Base-by-base conservation (phyloP, 1,140 invertebrate species). In the Papilio aristodemus region DNA sequence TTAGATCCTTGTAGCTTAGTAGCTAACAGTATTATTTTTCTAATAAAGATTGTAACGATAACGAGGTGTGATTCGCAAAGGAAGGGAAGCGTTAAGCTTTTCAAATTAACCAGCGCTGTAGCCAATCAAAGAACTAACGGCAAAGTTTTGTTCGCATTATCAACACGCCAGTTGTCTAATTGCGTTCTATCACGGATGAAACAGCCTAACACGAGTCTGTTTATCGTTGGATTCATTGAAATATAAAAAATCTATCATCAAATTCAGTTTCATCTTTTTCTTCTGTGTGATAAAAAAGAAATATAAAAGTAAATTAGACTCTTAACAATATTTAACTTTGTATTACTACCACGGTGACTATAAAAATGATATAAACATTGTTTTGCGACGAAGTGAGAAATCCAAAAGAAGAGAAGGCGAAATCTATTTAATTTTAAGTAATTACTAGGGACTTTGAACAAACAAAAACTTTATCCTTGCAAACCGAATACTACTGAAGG, bases 351-450 rank as follows among this genome's bases (percentile, higher is more conserved):
- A n/a, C n/a, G n/a, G 27, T 32, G 27, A 32, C 27, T 3, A 32
- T 32, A 32, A 32, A 32, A 32, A 32, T 32, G 27, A 32, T 6
- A 32, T 2, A 32, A 6, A 6, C 27, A 6, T 32, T 32, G 27
- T 3, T 3, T 3, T 32, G 27, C n/a, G n/a, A n/a, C n/a, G 27
- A 6, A 6, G 27, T 32, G 6, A 32, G 27, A 32, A 3, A 32
- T 32, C 6, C 2, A 32, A 32, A 32, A 32, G 6, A 25, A 11
- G 19, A 17, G 17, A 19, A 46, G 9, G 10, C 10, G 14, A 10
- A 54, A 54, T 25, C 19, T 19, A 54, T 54, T 54, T 22, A 54
- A 54, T 54, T 54, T 22, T 54, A 22, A 54, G 46, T 54, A 54
- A 54, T 54, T 54, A 10, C 46, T 54, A 25, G 46, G 19, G 46